A percentile compares a stretch with the other conserved stretches of the same genome.
phyloP scores from a whole-genome alignment of 2,113 vertebrate species.

The Polyodon spathula region DNA sequence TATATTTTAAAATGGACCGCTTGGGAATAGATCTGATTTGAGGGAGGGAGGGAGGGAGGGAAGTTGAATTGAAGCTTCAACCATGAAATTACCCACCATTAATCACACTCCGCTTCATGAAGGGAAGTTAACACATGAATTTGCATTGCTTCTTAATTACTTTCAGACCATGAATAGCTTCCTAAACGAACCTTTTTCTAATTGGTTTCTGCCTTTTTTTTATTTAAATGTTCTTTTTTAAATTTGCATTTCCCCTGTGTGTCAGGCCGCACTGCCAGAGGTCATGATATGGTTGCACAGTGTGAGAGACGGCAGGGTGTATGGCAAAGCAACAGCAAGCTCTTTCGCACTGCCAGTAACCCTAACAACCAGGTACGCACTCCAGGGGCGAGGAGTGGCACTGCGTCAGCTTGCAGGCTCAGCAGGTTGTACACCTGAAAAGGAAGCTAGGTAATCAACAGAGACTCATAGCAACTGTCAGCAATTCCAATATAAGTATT shows the following conservation, averaged over 20 bases:
- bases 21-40: slow-evolving; percentile 48
- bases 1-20: slow-evolving; percentile 45
- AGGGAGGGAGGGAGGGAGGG: slow-evolving; percentile 27
- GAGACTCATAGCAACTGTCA: too few species aligned
- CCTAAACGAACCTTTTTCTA: slow-evolving; percentile 23
- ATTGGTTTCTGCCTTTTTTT: slow-evolving; percentile 20
- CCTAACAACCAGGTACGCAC: too few species aligned
- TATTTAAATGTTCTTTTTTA: not conserved
- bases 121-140: slow-evolving; percentile 46
- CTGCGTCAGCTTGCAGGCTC: too few species aligned
- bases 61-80: slow-evolving; percentile 63
- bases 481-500: too few species aligned
- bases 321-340: too few species aligned
- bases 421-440: too few species aligned
- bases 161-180: slow-evolving; percentile 12
- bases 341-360: too few species aligned
- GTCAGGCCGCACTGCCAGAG: slow-evolving; percentile 7
- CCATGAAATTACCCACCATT: slow-evolving; percentile 64
- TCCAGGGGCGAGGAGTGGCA: too few species aligned
- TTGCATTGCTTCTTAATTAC: slow-evolving; percentile 53
- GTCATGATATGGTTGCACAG: too few species aligned
- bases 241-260: not conserved
- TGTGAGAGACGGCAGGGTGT: too few species aligned
- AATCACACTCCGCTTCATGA: slow-evolving; percentile 58
- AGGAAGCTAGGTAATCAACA: too few species aligned